These are phyloP conservation scores for Orius insidiosus DNA, from an alignment of 1,140 invertebrate genomes.

Conservation along the genomic window DNA sequence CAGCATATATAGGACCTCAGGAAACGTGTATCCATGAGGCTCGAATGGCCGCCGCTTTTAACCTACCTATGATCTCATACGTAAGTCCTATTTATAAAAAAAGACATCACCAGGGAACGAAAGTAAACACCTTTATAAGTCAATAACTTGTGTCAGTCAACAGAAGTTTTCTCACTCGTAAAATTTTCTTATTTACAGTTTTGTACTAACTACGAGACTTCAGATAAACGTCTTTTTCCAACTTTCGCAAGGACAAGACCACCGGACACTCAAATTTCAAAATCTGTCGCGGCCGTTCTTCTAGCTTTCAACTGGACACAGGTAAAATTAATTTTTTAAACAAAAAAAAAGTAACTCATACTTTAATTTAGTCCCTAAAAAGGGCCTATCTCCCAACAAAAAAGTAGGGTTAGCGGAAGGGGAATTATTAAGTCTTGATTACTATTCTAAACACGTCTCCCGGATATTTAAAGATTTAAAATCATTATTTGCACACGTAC, in stretches of 20 bases:
- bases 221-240: constrained; percentile 70
- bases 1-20: constrained; percentile 84
- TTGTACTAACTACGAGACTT: constrained; percentile 68
- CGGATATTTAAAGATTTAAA: background rate
- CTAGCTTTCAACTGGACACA: constrained; percentile 65
- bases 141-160: background rate
- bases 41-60: constrained; percentile 85
- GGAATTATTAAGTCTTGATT: background rate
- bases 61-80: constrained; percentile 71
- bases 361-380: background rate
- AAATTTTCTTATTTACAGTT: constrained; percentile 40
- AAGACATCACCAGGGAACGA: background rate
- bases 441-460: background rate
- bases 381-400: background rate
- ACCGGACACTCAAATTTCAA: constrained; percentile 81
- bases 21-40: constrained; percentile 91
- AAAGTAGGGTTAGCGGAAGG: background rate
- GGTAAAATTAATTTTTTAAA: constrained; percentile 31
- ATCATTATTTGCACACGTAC: background rate
- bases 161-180: background rate
- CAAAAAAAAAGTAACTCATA: background rate
- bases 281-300: constrained; percentile 66
- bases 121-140: background rate
- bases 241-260: constrained; percentile 86
- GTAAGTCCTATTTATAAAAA: constrained; percentile 32